phyloP scores from a whole-genome alignment of 2,888 invertebrate species.

The Spilarctia lutea region DNA sequence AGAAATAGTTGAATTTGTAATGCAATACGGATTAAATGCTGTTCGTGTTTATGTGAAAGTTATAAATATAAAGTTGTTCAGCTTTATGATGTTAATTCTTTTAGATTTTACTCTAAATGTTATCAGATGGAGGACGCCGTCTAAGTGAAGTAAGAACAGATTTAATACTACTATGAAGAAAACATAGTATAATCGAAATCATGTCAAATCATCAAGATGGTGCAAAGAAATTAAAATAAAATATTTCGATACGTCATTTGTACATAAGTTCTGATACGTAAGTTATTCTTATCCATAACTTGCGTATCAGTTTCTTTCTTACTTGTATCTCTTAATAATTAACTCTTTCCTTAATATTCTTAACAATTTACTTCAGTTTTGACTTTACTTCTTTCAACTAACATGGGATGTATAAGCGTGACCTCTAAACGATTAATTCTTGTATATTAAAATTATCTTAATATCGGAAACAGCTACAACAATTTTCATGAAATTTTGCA shows the following conservation, averaged over 20 bases:
- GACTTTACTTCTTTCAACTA: background rate
- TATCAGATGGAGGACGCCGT: background rate
- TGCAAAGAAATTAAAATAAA: no score
- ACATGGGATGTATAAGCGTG: background rate
- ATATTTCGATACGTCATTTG: no score
- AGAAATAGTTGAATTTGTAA: background rate
- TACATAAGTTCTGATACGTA: no score
- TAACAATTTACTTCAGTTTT: no score
- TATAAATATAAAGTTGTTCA: background rate
- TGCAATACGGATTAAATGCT: slow-evolving; percentile 3
- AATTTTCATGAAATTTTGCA: no score
- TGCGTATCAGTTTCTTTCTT: no score
- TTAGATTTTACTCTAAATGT: background rate
- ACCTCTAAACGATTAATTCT: background rate
- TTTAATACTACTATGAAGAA: background rate
- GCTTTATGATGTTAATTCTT: background rate
- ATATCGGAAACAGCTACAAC: no score
- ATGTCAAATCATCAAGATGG: no score
- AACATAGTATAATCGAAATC: background rate
- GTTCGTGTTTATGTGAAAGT: slow-evolving; percentile 8
- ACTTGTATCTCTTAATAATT: no score
- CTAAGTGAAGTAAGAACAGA: background rate
- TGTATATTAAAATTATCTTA: no score
- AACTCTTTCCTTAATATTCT: no score
- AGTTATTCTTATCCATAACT: no score